Conservation (phyloP, 2,113 vertebrate species). For the Octodon degus region DNA sequence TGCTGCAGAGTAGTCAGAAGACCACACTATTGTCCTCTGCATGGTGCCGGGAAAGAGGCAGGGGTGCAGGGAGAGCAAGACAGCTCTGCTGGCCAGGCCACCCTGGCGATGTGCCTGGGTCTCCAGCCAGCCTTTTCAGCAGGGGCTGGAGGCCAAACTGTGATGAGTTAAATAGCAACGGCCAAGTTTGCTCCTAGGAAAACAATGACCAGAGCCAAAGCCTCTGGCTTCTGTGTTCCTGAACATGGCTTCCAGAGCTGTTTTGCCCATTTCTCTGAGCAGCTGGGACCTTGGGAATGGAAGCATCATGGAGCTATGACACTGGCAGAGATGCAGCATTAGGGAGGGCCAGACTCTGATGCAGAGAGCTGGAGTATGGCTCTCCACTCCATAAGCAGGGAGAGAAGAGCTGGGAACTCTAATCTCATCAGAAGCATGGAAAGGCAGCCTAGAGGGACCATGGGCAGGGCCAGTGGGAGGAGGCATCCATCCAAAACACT, state of each 20-base stretch:
- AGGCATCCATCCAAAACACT: background rate
- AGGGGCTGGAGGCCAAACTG: slow-evolving; percentile 42
- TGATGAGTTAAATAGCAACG: background rate
- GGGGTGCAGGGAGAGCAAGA: background rate
- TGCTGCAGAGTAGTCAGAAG: background rate
- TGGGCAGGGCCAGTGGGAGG: background rate
- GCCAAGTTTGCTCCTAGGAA: slow-evolving; percentile 62
- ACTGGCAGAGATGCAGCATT: background rate
- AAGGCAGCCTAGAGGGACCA: background rate
- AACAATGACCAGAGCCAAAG: slow-evolving; percentile 18
- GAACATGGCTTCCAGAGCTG: background rate
- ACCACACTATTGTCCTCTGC: background rate
- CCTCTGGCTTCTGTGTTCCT: background rate
- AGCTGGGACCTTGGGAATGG: background rate
- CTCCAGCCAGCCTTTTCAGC: background rate
- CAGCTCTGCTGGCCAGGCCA: background rate
- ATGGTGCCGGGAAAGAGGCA: background rate
- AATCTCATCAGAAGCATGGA: background rate
- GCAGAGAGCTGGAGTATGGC: no score
- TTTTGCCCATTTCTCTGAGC: background rate
- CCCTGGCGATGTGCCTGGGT: background rate
- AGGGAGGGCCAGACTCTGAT: background rate
- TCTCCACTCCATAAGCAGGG: accelerated
- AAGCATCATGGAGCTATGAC: background rate
- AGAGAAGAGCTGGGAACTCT: background rate